These are phyloP conservation scores for Etheostoma nigrum DNA, from an alignment of 2,797 vertebrate species.

Conservation along the genomic window DNA sequence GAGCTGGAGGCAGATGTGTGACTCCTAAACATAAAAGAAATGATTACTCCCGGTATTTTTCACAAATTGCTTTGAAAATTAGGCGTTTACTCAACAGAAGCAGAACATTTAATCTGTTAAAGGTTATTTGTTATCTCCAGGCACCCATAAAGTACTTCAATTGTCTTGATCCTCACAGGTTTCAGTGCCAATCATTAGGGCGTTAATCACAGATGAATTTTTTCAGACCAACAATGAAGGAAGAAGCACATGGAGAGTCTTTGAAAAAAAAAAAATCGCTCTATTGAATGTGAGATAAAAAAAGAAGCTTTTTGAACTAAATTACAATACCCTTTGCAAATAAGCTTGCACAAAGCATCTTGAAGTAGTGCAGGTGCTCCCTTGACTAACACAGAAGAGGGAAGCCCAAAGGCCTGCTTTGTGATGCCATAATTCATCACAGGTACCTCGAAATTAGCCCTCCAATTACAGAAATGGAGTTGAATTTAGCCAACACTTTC, in stretches of 20 bases:
- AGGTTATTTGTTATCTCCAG: slow-evolving; percentile 83
- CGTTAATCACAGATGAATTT: slow-evolving; percentile 79
- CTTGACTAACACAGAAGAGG: slow-evolving; percentile 45
- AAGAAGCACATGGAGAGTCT: slow-evolving; percentile 43
- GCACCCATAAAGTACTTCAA: slow-evolving; percentile 72
- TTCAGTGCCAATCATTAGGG: slow-evolving; percentile 76
- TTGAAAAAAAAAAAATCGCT: slow-evolving; percentile 60
- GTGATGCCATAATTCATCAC: slow-evolving; percentile 53
- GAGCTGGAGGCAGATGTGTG: slow-evolving; percentile 71
- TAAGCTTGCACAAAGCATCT: slow-evolving; percentile 49
- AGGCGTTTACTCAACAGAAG: slow-evolving; percentile 73
- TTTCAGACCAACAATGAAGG: slow-evolving; percentile 37
- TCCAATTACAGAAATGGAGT: slow-evolving; percentile 16
- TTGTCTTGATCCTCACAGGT: slow-evolving; percentile 78
- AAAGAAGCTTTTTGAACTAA: slow-evolving; percentile 64
- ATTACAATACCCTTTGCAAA: slow-evolving; percentile 61
- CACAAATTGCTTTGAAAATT: slow-evolving; percentile 70
- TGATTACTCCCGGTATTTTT: slow-evolving; percentile 66
- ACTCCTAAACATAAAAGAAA: slow-evolving; percentile 74
- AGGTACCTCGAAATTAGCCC: slow-evolving; percentile 27
- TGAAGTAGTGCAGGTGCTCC: slow-evolving; percentile 64
- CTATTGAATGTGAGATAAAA: slow-evolving; percentile 28
- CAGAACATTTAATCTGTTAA: slow-evolving; percentile 73
- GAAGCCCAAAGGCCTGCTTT: slow-evolving; percentile 40
- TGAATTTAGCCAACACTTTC: slow-evolving; percentile 12